Evolutionary conservation across 1,140 invertebrate species (phyloP).

Genomic region (Bombyx mandarina): DNA sequence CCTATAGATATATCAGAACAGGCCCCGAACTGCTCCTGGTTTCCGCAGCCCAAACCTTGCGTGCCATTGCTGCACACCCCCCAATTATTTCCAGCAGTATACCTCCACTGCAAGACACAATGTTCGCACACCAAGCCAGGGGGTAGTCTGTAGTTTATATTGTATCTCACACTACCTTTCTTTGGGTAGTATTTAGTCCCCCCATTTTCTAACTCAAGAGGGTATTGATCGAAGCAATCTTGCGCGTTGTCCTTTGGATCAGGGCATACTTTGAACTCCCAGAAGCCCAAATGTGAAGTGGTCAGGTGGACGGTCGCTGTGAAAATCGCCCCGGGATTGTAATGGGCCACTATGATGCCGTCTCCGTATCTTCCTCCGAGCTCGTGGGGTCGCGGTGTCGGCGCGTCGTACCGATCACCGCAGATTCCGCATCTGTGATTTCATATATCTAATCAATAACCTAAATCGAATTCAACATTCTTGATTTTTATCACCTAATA

Average conservation of each 20-base stretch:
- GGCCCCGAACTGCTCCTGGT: constrained; percentile 88
- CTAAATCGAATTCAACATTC: neutral
- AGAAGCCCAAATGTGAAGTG: constrained; percentile 85
- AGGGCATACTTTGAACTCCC: constrained; percentile 88
- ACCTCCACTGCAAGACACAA: constrained; percentile 87
- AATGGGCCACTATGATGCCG: constrained; percentile 81
- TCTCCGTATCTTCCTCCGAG: constrained; percentile 85
- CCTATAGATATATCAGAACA: constrained; percentile 85
- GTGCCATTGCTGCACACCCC: constrained; percentile 79
- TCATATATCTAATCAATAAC: neutral
- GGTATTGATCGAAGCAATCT: constrained; percentile 81
- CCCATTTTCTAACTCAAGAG: constrained; percentile 72
- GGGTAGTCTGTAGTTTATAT: constrained; percentile 78
- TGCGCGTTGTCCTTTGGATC: constrained; percentile 73
- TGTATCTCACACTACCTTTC: constrained; percentile 79
- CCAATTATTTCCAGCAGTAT: constrained; percentile 86
- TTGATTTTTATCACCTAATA: too few species aligned
- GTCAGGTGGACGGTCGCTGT: constrained; percentile 82
- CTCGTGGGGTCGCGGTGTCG: constrained; percentile 82
- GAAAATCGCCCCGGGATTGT: constrained; percentile 75
- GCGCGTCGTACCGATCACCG: constrained; percentile 83
- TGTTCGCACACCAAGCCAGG: constrained; percentile 78
- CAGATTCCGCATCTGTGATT: constrained; percentile 79
- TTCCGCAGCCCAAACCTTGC: constrained; percentile 75
- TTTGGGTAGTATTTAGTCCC: constrained; percentile 78